Evolutionary conservation across 2,113 vertebrate genomes (phyloP).

Genomic region (Labeo catla): DNA sequence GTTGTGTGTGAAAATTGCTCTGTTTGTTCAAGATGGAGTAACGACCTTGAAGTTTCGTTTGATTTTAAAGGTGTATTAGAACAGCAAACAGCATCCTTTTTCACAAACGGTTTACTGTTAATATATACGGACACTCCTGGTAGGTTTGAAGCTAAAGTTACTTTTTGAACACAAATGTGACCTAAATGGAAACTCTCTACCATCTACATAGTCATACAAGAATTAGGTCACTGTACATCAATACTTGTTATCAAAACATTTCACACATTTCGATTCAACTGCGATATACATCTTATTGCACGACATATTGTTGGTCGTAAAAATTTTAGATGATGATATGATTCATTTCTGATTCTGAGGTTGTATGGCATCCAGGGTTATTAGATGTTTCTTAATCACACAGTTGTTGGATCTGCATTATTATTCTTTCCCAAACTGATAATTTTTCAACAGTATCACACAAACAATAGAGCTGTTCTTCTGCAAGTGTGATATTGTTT

Average conservation of each 20-base stretch:
- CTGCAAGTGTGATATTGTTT: background rate
- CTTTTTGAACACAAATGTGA: slow-evolving; percentile 40
- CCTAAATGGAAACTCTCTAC: slow-evolving; percentile 49
- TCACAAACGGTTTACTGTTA: slow-evolving; percentile 20
- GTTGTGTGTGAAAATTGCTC: slow-evolving; percentile 22
- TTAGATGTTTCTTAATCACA: background rate
- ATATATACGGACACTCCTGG: background rate
- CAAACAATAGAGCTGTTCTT: background rate
- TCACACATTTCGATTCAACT: slow-evolving; percentile 1
- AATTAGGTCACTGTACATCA: slow-evolving; percentile 45
- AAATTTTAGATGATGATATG: slow-evolving; percentile 29
- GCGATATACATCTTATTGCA: slow-evolving; percentile 51
- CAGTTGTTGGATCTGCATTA: background rate
- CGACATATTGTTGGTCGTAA: slow-evolving; percentile 30
- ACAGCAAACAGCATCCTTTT: slow-evolving; percentile 18
- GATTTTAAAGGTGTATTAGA: slow-evolving; percentile 22
- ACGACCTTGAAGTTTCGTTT: slow-evolving; percentile 5
- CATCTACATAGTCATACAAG: slow-evolving; percentile 44
- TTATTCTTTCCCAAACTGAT: background rate
- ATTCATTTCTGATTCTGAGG: slow-evolving; percentile 21
- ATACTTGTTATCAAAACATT: slow-evolving; percentile 39
- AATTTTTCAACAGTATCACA: background rate
- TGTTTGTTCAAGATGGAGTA: background rate
- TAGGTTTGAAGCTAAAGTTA: slow-evolving; percentile 15
- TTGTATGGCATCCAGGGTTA: slow-evolving; percentile 18